Evolutionary conservation across 2,113 vertebrate species (phyloP).

Genomic region (Coracopsis vasa): DNA sequence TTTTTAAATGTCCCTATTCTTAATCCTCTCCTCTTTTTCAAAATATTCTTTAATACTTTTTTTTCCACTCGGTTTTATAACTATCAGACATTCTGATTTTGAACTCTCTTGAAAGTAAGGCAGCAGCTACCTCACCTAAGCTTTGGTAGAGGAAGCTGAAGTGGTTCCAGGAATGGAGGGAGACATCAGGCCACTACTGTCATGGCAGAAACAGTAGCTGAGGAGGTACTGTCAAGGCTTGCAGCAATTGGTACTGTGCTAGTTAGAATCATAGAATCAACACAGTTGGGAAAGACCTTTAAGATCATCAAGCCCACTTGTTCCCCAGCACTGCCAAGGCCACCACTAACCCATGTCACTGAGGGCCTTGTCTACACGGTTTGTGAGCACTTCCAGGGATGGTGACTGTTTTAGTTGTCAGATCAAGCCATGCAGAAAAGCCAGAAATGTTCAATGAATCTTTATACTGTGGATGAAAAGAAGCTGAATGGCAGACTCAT

Average conservation of each 20-base stretch:
- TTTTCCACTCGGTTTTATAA: not conserved
- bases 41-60: not conserved
- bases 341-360: not conserved
- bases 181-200: not conserved
- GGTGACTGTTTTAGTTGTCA: not conserved
- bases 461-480: not conserved
- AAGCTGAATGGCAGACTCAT: not conserved
- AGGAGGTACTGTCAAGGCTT: not conserved
- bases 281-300: not conserved
- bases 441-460: not conserved
- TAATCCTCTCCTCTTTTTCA: not conserved
- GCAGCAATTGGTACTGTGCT: accelerated
- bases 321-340: not conserved
- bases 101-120: not conserved
- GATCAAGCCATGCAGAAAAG: not conserved
- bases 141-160: not conserved
- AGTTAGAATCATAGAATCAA: not conserved
- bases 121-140: not conserved
- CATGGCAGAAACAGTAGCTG: not conserved
- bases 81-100: not conserved
- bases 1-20: not conserved
- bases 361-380: not conserved
- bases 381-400: not conserved
- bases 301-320: not conserved
- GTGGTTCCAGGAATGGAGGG: not conserved